These are phyloP conservation scores for Dolichotis patagonum DNA, from an alignment of 2,113 vertebrate genomes.

Conservation along the genomic window DNA sequence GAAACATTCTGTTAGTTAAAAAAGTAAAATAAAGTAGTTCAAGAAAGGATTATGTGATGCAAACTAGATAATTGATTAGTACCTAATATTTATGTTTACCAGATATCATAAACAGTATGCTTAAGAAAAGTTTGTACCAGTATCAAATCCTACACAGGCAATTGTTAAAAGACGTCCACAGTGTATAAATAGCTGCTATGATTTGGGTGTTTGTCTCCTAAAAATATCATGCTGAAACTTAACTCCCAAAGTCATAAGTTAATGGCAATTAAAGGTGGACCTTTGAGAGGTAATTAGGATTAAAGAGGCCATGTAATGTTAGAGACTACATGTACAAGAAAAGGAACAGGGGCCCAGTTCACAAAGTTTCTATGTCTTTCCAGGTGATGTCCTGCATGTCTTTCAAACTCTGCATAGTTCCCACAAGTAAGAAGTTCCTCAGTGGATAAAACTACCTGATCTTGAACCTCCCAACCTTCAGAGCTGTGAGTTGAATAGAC, in stretches of 20 bases:
- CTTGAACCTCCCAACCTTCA: neutral
- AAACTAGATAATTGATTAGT: neutral
- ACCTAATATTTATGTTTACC: neutral
- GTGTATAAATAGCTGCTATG: neutral
- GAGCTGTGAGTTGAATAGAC: neutral
- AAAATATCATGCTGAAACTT: neutral
- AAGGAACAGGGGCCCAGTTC: neutral
- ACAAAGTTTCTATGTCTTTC: neutral
- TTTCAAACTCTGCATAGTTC: neutral
- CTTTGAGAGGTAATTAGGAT: neutral
- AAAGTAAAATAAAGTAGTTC: neutral
- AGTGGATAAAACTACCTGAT: neutral
- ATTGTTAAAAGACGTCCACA: constrained; percentile 10
- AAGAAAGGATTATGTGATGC: constrained; percentile 29
- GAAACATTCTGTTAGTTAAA: neutral
- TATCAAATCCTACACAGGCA: neutral
- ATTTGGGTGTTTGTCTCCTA: neutral
- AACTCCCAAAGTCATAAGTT: neutral
- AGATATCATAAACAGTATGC: neutral
- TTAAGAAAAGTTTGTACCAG: neutral
- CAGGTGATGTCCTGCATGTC: neutral
- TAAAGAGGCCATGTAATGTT: neutral
- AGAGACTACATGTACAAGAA: neutral
- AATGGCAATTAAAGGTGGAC: neutral
- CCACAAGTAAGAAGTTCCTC: neutral